Percentiles rank a stretch among this genome's conserved stretches.
Evolutionary conservation across 2,888 invertebrate species (phyloP).

Genomic region (Phlogophora meticulosa): DNA sequence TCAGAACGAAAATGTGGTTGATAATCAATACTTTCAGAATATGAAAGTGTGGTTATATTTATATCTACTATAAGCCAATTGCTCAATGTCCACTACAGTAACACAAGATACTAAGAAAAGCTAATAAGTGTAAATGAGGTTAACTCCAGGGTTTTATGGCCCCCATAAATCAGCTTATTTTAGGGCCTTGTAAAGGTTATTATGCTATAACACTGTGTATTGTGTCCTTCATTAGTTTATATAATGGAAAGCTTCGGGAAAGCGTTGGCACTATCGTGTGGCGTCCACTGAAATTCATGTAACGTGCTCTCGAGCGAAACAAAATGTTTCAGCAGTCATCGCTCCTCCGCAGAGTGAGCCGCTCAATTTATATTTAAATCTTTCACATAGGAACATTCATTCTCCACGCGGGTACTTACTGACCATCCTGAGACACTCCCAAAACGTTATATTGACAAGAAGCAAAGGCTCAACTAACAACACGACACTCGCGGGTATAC

Average conservation of each 20-base stretch:
- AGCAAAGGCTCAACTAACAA: constrained; percentile 60
- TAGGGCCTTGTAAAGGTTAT: constrained; percentile 50
- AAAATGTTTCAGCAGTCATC: constrained; percentile 49
- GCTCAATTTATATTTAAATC: constrained; percentile 86
- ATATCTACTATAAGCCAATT: constrained; percentile 12
- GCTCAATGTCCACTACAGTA: constrained; percentile 14
- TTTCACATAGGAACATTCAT: constrained; percentile 68
- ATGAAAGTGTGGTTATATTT: constrained; percentile 18
- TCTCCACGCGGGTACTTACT: constrained; percentile 82
- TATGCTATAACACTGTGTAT: constrained; percentile 36
- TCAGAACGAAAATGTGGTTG: constrained; percentile 49
- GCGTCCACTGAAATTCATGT: constrained; percentile 50
- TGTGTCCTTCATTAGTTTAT: constrained; percentile 50
- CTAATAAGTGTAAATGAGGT: constrained; percentile 56
- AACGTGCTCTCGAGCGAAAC: constrained; percentile 50
- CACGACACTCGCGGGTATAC: constrained; percentile 75
- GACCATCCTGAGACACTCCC: constrained; percentile 77
- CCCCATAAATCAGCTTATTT: constrained; percentile 52
- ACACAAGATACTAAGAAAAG: constrained; percentile 36
- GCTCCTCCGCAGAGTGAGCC: constrained; percentile 39
- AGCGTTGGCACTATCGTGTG: constrained; percentile 36
- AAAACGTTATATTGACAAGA: constrained; percentile 61
- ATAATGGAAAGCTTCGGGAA: constrained; percentile 47
- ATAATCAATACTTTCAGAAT: constrained; percentile 49
- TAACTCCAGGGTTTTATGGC: constrained; percentile 55